Evolutionary conservation across 64 coral and sea anemone genomes (phyloP).

Genomic region (Stichodactyla mertensii): DNA sequence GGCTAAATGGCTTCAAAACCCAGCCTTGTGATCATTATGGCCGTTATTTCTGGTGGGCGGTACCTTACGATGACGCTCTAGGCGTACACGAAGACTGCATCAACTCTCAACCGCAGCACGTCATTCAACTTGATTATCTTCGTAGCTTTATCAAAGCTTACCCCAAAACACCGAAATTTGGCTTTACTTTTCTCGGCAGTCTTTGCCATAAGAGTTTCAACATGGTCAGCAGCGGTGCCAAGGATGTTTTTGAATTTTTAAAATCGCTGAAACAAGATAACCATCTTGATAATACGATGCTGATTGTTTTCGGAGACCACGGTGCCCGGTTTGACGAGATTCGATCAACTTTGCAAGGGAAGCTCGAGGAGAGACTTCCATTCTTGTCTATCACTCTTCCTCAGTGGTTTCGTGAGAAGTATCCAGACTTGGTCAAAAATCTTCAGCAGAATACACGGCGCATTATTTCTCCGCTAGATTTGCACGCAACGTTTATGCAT

Average conservation of each 20-base stretch:
- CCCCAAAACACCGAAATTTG: slow-evolving; percentile 68
- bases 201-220: slow-evolving; percentile 71
- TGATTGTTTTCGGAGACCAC: slow-evolving; percentile 84
- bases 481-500: slow-evolving; percentile 93
- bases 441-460: slow-evolving; percentile 51
- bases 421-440: slow-evolving; percentile 50
- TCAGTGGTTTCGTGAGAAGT: slow-evolving; percentile 42
- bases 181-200: slow-evolving; percentile 72
- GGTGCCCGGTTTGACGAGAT: slow-evolving; percentile 74
- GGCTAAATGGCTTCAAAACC: slow-evolving; percentile 62
- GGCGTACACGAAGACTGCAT: slow-evolving; percentile 65
- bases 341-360: slow-evolving; percentile 76
- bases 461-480: slow-evolving; percentile 78
- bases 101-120: slow-evolving; percentile 79
- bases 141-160: slow-evolving; percentile 82
- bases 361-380: slow-evolving; percentile 75
- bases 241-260: slow-evolving; percentile 68
- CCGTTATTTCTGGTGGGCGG: slow-evolving; percentile 78
- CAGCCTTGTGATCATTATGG: slow-evolving; percentile 79
- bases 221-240: slow-evolving; percentile 47
- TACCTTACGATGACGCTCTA: slow-evolving; percentile 24
- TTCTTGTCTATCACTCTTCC: slow-evolving; percentile 75
- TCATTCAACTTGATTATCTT: slow-evolving; percentile 70
- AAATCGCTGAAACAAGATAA: slow-evolving; percentile 50
- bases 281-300: slow-evolving; percentile 66